These are phyloP conservation scores for Otolemur garnettii DNA, from an alignment of 2,113 vertebrate genomes.

Conservation along the genomic window DNA sequence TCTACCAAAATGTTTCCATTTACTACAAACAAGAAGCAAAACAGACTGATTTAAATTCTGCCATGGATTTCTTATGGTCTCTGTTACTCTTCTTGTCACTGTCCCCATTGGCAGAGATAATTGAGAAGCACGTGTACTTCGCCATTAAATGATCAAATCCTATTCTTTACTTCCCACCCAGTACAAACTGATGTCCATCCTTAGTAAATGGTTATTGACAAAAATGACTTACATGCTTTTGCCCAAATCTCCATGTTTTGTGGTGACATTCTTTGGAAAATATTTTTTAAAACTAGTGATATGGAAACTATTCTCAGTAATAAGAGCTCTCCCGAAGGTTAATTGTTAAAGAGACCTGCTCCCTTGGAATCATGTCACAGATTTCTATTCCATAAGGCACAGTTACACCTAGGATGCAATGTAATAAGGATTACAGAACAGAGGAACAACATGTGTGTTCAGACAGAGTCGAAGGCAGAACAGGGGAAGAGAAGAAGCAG, in stretches of 20 bases:
- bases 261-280: slow-evolving; percentile 48
- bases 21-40: neutral
- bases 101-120: slow-evolving; percentile 71
- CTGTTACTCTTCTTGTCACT: slow-evolving; percentile 58
- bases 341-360: slow-evolving; percentile 53
- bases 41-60: slow-evolving; percentile 60
- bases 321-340: slow-evolving; percentile 62
- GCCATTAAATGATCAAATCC: slow-evolving; percentile 64
- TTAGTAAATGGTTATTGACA: slow-evolving; percentile 72
- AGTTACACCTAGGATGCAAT: neutral
- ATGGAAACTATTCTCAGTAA: slow-evolving; percentile 44
- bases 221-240: slow-evolving; percentile 68
- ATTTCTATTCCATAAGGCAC: slow-evolving; percentile 26
- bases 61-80: slow-evolving; percentile 34
- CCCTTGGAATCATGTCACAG: slow-evolving; percentile 19
- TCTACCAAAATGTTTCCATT: slow-evolving; percentile 63
- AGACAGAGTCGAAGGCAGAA: slow-evolving; percentile 5
- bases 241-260: slow-evolving; percentile 32
- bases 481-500: neutral
- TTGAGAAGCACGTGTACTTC: slow-evolving; percentile 69
- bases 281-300: slow-evolving; percentile 69
- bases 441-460: neutral
- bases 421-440: neutral
- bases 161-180: slow-evolving; percentile 66
- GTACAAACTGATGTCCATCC: slow-evolving; percentile 57